phyloP scores from a whole-genome alignment of 2,113 vertebrate genomes.

The Podiceps cristatus region DNA sequence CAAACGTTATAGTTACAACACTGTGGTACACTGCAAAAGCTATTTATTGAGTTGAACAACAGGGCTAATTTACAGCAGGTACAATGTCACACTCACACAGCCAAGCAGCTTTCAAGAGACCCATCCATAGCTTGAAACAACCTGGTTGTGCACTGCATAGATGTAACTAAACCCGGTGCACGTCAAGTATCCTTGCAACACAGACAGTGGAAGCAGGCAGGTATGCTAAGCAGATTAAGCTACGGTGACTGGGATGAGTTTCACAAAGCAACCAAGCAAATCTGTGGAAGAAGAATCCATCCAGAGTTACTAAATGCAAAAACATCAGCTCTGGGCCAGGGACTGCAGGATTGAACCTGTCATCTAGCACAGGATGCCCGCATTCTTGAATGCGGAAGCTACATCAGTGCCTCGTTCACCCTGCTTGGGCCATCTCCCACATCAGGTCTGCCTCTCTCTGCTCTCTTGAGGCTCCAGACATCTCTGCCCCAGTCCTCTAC shows the following conservation, averaged over 20 bases:
- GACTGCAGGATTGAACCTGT: background rate
- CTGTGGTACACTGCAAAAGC: background rate
- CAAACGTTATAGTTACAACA: background rate
- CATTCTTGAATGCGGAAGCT: background rate
- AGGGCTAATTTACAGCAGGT: background rate
- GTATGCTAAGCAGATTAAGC: background rate
- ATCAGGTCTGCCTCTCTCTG: background rate
- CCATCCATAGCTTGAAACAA: background rate
- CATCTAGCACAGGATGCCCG: background rate
- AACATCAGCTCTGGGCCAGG: background rate
- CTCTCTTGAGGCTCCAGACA: background rate
- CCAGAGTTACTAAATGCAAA: background rate
- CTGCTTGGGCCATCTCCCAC: background rate
- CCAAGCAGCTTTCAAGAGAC: background rate
- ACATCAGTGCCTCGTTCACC: background rate
- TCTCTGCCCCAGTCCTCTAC: background rate
- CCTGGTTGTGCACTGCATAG: fast-evolving
- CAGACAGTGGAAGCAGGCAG: background rate
- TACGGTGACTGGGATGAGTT: background rate
- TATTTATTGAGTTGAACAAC: background rate
- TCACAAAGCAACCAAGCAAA: background rate
- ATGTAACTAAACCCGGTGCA: background rate
- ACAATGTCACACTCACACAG: background rate
- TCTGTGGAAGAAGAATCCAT: background rate
- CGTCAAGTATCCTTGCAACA: background rate